phyloP scores from a whole-genome alignment of 1,140 invertebrate species.

The Atta cephalotes region DNA sequence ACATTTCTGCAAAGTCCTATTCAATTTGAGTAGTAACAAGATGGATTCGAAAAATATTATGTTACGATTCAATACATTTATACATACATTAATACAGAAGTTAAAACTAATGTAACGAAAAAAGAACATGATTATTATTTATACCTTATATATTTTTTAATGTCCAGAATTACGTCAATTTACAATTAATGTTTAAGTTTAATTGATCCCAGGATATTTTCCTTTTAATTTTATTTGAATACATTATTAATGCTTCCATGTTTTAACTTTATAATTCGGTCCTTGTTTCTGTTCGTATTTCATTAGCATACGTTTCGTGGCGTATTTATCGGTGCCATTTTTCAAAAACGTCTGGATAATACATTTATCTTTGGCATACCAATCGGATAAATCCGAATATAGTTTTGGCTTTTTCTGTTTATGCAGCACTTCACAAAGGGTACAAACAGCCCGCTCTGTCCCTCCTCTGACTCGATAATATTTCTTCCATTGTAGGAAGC shows the following conservation, averaged over 20 bases:
- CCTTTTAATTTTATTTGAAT: neutral
- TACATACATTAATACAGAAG: neutral
- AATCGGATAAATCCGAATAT: conserved; percentile 70
- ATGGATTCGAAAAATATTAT: neutral
- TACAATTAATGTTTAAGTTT: neutral
- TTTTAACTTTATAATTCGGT: neutral
- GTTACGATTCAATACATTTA: neutral
- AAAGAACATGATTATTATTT: neutral
- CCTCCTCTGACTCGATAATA: conserved; percentile 76
- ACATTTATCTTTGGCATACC: conserved; percentile 76
- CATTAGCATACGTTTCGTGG: conserved; percentile 28
- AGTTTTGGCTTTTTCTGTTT: conserved; percentile 35
- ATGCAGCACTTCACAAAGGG: conserved; percentile 77
- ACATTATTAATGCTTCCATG: neutral
- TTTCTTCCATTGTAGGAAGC: conserved; percentile 87
- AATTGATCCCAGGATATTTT: neutral
- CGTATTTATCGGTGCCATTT: conserved; percentile 4
- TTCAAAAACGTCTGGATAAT: conserved; percentile 69
- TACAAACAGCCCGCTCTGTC: conserved; percentile 63
- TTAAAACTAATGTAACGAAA: neutral
- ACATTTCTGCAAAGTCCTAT: neutral
- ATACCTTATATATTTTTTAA: neutral
- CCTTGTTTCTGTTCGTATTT: neutral
- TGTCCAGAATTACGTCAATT: neutral
- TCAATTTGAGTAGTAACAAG: neutral